A percentile compares a stretch with the other conserved stretches of the same genome.
These are phyloP conservation scores for Ennomos quercinarius DNA, from an alignment of 2,888 invertebrate species.

Conservation along the genomic window DNA sequence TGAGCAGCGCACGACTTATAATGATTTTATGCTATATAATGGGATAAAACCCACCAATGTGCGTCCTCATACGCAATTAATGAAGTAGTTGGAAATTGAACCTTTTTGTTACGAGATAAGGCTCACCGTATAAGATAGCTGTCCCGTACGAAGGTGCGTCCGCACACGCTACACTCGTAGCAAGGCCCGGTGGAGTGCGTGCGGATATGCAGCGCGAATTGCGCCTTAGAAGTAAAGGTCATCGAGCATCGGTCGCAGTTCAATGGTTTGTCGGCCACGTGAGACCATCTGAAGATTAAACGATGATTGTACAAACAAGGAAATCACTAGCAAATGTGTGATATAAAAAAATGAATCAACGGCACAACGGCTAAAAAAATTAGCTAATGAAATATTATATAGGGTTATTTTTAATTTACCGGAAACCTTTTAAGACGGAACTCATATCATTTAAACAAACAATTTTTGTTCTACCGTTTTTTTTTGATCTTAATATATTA, in stretches of 20 bases:
- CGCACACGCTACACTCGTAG: constrained; percentile 91
- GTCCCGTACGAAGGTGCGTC: constrained; percentile 90
- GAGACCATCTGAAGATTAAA: constrained; percentile 86
- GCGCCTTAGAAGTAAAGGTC: constrained; percentile 90
- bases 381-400: too few species aligned
- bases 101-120: background rate
- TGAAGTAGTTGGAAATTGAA: background rate
- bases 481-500: too few species aligned
- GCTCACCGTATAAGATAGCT: constrained; percentile 89
- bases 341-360: background rate
- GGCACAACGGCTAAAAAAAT: too few species aligned
- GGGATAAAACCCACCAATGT: too few species aligned
- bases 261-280: constrained; percentile 90
- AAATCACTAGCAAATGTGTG: background rate
- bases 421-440: too few species aligned
- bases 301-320: background rate
- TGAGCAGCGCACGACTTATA: too few species aligned
- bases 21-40: too few species aligned
- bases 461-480: too few species aligned
- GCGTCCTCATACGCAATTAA: too few species aligned
- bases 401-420: too few species aligned
- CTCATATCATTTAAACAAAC: too few species aligned
- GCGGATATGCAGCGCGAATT: constrained; percentile 91
- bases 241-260: constrained; percentile 90
- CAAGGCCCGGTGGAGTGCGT: constrained; percentile 89